These are phyloP conservation scores for Lycophotia porphyrea DNA, from an alignment of 2,888 invertebrate genomes.

Conservation along the genomic window DNA sequence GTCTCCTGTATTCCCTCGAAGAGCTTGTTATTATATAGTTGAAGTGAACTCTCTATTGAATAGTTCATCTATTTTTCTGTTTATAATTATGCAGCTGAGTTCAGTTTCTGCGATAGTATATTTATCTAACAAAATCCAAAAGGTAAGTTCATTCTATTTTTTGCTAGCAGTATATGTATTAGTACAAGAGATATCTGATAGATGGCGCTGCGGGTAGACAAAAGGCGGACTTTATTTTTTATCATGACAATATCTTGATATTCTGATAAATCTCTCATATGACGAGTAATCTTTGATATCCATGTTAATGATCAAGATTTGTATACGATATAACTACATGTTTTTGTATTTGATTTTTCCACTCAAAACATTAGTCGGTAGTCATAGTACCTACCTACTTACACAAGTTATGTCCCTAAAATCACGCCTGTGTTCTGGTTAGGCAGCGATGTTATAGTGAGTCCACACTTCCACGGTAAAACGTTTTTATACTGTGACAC, in stretches of 20 bases:
- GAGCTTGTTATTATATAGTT: background rate
- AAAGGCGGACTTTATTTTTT: background rate
- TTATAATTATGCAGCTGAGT: background rate
- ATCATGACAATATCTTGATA: background rate
- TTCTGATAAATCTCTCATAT: background rate
- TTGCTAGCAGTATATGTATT: background rate
- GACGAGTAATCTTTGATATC: background rate
- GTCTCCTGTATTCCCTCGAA: background rate
- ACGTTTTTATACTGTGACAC: no score
- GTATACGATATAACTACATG: background rate
- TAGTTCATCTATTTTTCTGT: background rate
- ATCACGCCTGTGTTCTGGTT: background rate
- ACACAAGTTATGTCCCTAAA: background rate
- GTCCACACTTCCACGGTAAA: background rate
- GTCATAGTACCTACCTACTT: background rate
- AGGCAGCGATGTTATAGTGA: background rate
- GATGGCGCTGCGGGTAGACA: constrained; percentile 32
- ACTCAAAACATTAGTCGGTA: background rate
- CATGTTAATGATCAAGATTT: background rate
- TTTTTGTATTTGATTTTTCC: background rate
- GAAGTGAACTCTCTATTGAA: background rate
- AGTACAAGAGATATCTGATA: constrained; percentile 7
- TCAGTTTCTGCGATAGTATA: background rate
- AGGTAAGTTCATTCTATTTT: background rate
- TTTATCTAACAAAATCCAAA: background rate